Conservation (phyloP, 2,888 invertebrate species). For the Tetropium fuscum region DNA sequence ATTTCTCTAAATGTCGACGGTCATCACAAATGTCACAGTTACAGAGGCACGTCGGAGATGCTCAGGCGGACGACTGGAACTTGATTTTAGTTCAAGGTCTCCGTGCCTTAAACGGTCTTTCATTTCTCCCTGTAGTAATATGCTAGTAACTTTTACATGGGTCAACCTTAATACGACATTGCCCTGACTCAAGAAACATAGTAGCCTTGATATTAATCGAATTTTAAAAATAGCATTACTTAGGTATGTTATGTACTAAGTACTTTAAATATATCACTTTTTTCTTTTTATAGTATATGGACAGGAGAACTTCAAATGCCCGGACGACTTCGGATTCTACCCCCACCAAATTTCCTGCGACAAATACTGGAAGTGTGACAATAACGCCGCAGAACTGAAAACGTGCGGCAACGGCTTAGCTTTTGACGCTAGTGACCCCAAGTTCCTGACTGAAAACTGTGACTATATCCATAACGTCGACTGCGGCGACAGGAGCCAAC, state of each 20-base stretch:
- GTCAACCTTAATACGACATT: too few relatives aligned
- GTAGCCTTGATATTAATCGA: too few relatives aligned
- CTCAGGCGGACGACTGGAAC: not conserved
- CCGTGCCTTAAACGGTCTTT: too few relatives aligned
- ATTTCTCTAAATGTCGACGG: not conserved
- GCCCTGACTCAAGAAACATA: too few relatives aligned
- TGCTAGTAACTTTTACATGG: too few relatives aligned
- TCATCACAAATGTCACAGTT: not conserved
- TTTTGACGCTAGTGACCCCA: slow-evolving; percentile 89
- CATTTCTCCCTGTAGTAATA: too few relatives aligned
- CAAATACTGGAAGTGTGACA: slow-evolving; percentile 97
- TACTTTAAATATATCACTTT: not conserved
- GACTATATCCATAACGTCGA: slow-evolving; percentile 96
- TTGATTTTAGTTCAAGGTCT: too few relatives aligned
- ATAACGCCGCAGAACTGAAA: slow-evolving; percentile 87
- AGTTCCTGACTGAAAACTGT: slow-evolving; percentile 94
- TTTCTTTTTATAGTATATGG: slow-evolving; percentile 72
- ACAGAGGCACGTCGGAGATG: not conserved
- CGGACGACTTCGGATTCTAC: slow-evolving; percentile 95
- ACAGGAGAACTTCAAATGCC: slow-evolving; percentile 91
- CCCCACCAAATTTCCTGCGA: slow-evolving; percentile 91
- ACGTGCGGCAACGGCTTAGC: slow-evolving; percentile 95
- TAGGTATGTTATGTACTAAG: too few relatives aligned
- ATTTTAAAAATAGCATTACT: too few relatives aligned
- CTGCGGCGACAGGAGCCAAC: slow-evolving; percentile 87